phyloP scores from a whole-genome alignment of 2,888 invertebrate species.

The Aradus depressus region DNA sequence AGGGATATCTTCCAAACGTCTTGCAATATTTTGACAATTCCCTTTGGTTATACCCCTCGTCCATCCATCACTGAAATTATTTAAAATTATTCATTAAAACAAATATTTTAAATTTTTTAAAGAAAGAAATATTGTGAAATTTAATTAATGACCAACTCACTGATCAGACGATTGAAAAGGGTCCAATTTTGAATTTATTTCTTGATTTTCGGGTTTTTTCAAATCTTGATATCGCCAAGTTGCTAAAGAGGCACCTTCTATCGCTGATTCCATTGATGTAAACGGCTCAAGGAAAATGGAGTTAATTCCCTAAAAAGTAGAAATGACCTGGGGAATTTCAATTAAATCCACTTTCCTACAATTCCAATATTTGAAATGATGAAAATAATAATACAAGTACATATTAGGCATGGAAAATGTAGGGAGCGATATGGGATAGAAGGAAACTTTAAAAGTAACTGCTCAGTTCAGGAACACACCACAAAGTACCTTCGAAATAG shows the following conservation, averaged over 20 bases:
- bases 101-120: background rate
- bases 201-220: slow-evolving; percentile 44
- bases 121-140: background rate
- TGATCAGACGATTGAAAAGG: too few relatives aligned
- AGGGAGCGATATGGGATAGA: too few relatives aligned
- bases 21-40: slow-evolving; percentile 64
- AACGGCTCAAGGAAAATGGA: slow-evolving; percentile 47
- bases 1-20: slow-evolving; percentile 63
- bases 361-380: too few relatives aligned
- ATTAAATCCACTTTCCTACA: too few relatives aligned
- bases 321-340: too few relatives aligned
- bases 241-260: slow-evolving; percentile 48
- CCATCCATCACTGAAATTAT: slow-evolving; percentile 35
- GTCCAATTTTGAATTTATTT: too few relatives aligned
- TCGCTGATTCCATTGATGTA: slow-evolving; percentile 51
- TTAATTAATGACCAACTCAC: background rate
- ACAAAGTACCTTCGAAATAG: too few relatives aligned
- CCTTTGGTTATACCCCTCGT: slow-evolving; percentile 49
- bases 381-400: too few relatives aligned
- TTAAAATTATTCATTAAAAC: background rate
- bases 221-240: slow-evolving; percentile 50
- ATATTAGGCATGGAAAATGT: too few relatives aligned
- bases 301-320: slow-evolving; percentile 39
- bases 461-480: too few relatives aligned
- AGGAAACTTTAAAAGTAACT: too few relatives aligned